These are phyloP conservation scores for Otolemur garnettii DNA, from an alignment of 2,113 vertebrate genomes.

Conservation along the genomic window DNA sequence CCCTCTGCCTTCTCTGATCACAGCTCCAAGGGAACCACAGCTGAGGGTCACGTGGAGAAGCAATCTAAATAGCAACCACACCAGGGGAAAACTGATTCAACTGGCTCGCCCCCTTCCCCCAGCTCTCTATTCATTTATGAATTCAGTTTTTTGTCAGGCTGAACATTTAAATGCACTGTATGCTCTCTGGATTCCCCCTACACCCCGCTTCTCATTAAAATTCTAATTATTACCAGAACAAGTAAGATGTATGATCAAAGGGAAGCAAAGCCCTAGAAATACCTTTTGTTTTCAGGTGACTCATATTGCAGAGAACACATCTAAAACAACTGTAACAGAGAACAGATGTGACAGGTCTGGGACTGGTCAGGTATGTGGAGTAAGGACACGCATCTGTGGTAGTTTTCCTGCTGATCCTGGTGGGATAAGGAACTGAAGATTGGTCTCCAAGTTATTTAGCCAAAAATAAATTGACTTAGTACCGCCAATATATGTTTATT, in stretches of 20 bases:
- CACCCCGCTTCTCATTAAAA: slow-evolving; percentile 74
- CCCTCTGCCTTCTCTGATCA: slow-evolving; percentile 16
- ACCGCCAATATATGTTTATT: neutral
- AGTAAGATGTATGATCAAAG: slow-evolving; percentile 74
- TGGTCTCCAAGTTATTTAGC: neutral
- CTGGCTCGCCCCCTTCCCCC: neutral
- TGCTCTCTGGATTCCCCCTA: slow-evolving; percentile 58
- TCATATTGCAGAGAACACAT: slow-evolving; percentile 12
- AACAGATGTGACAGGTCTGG: slow-evolving; percentile 31
- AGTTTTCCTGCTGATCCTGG: neutral
- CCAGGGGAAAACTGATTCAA: neutral
- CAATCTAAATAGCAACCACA: slow-evolving; percentile 60
- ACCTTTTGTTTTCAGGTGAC: slow-evolving; percentile 78
- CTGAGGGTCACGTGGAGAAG: neutral
- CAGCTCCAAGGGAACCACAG: neutral
- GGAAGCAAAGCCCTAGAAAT: slow-evolving; percentile 68
- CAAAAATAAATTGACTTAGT: neutral
- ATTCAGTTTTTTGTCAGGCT: slow-evolving; percentile 64
- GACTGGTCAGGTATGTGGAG: neutral
- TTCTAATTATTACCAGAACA: slow-evolving; percentile 75
- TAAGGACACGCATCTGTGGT: neutral
- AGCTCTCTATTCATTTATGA: slow-evolving; percentile 62
- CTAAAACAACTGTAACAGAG: slow-evolving; percentile 28
- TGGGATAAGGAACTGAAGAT: neutral
- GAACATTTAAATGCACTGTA: slow-evolving; percentile 63